Conservation (phyloP, 1,140 invertebrate species). For the Rhopalosiphum padi region DNA sequence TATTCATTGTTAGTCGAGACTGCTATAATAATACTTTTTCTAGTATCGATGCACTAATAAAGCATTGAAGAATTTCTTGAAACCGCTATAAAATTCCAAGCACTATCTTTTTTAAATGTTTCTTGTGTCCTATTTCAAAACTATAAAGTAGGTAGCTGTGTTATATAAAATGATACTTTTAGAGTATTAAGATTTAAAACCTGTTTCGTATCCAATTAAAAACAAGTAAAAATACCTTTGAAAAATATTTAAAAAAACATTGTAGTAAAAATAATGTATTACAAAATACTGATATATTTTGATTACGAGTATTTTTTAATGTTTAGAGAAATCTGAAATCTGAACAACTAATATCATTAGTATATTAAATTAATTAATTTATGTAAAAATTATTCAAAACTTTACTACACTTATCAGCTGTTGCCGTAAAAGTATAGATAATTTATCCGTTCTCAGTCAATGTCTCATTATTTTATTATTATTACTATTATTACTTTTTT, state of each 20-base stretch:
- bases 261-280: no score
- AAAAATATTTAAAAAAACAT: no score
- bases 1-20: not conserved
- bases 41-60: not conserved
- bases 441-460: not conserved
- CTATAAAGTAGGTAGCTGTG: not conserved
- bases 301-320: no score
- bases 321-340: no score
- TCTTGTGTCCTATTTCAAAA: not conserved
- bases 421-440: not conserved
- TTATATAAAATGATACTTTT: not conserved
- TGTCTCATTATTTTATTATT: not conserved
- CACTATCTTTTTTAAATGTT: not conserved
- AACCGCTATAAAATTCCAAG: no score
- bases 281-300: no score
- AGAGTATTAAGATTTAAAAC: not conserved
- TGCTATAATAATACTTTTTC: not conserved
- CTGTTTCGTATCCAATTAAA: not conserved
- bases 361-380: not conserved
- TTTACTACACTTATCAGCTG: not conserved
- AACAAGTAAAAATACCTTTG: no score
- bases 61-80: not conserved
- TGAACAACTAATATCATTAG: no score
- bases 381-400: not conserved
- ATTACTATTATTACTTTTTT: not conserved